These are phyloP conservation scores for Cinclus cinclus DNA, from an alignment of 2,113 vertebrate species.

Conservation along the genomic window DNA sequence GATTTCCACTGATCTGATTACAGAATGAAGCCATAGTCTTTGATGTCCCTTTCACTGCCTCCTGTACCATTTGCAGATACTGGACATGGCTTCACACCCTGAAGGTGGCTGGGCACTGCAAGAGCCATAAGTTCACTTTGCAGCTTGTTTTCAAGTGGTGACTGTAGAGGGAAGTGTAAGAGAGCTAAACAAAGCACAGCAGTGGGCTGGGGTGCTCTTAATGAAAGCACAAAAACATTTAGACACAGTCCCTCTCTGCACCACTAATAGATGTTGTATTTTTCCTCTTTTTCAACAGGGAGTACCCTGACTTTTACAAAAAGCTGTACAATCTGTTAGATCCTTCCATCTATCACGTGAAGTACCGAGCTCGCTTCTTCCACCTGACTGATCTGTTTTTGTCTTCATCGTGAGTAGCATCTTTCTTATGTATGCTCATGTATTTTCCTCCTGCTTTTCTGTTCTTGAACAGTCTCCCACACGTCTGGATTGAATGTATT, in stretches of 20 bases:
- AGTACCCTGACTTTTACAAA: constrained; percentile 95
- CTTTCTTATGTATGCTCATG: not conserved
- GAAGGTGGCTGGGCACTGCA: not conserved
- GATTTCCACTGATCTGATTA: not conserved
- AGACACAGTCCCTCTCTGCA: not conserved
- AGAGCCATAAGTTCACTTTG: not conserved
- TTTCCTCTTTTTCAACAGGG: constrained; percentile 68
- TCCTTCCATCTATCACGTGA: constrained; percentile 89
- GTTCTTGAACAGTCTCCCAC: not conserved
- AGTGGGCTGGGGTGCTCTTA: not conserved
- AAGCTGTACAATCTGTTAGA: constrained; percentile 93
- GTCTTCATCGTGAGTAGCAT: constrained; percentile 88
- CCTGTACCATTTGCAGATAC: not conserved
- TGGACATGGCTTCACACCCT: not conserved
- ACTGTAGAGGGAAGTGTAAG: not conserved
- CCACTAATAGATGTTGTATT: not conserved
- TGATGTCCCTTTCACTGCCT: not conserved
- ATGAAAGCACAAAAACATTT: not conserved
- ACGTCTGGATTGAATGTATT: not conserved
- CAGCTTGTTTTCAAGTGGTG: not conserved
- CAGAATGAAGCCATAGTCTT: not conserved
- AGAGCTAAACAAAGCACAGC: not conserved
- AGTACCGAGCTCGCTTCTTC: constrained; percentile 93
- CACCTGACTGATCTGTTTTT: constrained; percentile 88
- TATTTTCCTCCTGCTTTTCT: not conserved